Evolutionary conservation across 2,888 invertebrate species (phyloP).

Genomic region (Cephus nigrinus): DNA sequence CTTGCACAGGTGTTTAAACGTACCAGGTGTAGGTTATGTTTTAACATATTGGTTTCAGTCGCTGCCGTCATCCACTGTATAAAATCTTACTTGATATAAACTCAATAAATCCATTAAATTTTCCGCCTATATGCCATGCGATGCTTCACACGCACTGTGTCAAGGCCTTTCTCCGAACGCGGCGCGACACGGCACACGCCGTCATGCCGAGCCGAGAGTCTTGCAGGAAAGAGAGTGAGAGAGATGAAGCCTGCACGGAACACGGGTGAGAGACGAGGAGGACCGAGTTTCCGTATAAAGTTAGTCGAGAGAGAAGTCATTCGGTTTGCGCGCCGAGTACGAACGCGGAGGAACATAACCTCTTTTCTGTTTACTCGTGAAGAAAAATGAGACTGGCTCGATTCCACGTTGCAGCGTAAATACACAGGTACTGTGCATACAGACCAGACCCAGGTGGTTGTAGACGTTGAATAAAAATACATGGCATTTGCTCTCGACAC

Average conservation of each 20-base stretch:
- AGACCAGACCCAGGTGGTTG: not conserved
- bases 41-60: not conserved
- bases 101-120: constrained; percentile 63
- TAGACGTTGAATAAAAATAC: not conserved
- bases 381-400: not conserved
- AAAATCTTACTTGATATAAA: constrained; percentile 44
- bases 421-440: not conserved
- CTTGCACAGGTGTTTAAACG: not conserved
- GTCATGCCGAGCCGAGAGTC: not conserved
- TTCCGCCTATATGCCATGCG: constrained; percentile 61
- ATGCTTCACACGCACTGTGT: constrained; percentile 63
- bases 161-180: constrained; percentile 54
- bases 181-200: constrained; percentile 13
- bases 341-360: not conserved
- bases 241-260: constrained; percentile 13
- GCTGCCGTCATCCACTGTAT: not conserved
- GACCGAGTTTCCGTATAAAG: constrained; percentile 38
- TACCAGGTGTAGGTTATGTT: not conserved
- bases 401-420: not conserved
- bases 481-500: not conserved
- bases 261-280: constrained; percentile 23
- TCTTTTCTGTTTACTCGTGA: not conserved
- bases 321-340: not conserved
- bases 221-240: constrained; percentile 16
- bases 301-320: not conserved